Conservation (phyloP, 23 tunicate genomes). For the Styela plicata region DNA sequence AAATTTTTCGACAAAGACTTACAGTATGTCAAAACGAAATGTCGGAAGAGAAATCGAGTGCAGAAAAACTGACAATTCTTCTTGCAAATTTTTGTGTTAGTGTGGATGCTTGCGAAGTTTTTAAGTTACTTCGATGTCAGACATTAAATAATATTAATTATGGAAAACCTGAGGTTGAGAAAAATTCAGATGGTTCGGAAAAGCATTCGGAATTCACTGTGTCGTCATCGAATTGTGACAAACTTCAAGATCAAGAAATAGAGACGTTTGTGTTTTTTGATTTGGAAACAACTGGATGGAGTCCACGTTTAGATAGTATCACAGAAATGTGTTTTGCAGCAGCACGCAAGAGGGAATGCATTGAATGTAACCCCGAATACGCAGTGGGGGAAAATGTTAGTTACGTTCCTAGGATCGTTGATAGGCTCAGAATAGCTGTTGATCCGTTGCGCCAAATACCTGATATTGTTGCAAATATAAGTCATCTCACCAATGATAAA, state of each 20-base stretch:
- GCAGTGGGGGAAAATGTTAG: neutral
- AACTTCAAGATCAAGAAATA: neutral
- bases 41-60: neutral
- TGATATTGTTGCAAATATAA: neutral
- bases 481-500: neutral
- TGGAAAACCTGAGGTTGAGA: neutral
- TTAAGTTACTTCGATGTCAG: neutral
- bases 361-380: no score
- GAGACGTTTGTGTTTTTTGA: neutral
- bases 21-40: neutral
- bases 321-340: neutral
- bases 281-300: neutral
- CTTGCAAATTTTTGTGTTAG: neutral
- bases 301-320: neutral
- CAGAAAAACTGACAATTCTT: neutral
- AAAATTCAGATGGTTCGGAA: neutral
- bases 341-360: neutral
- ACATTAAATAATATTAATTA: no score
- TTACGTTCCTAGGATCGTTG: neutral
- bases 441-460: neutral
- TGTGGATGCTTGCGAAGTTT: neutral
- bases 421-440: neutral
- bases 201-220: neutral
- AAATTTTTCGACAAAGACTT: no score
- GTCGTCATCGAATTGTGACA: neutral